Conservation (phyloP, 2,888 invertebrate species). For the Agrilus cyanescens region DNA sequence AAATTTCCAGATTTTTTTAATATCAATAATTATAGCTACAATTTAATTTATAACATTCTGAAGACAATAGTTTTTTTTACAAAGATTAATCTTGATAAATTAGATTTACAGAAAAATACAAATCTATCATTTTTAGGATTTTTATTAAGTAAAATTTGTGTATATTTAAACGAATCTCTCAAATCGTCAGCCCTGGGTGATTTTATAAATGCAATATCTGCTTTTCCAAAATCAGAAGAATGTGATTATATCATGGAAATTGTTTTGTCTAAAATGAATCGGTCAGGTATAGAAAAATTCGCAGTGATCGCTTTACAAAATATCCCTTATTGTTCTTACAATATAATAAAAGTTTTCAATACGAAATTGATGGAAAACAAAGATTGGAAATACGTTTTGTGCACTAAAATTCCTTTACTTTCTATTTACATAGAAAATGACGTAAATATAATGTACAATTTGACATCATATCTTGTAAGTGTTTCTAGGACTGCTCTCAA, state of each 20-base stretch:
- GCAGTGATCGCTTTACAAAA: conserved; percentile 44
- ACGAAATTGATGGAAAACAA: conserved; percentile 38
- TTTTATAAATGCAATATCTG: conserved; percentile 33
- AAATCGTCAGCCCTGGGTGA: conserved; percentile 37
- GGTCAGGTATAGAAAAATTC: conserved; percentile 46
- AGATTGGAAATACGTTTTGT: conserved; percentile 57
- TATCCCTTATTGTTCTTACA: conserved; percentile 36
- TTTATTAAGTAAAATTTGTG: conserved; percentile 49
- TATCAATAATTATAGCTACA: conserved; percentile 43
- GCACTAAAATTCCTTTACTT: conserved; percentile 48
- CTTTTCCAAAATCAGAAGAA: not conserved
- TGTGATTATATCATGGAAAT: conserved; percentile 34
- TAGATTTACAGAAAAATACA: conserved; percentile 26
- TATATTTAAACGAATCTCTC: conserved; percentile 41
- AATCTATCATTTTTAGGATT: conserved; percentile 17
- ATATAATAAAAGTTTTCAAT: conserved; percentile 40
- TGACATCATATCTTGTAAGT: conserved; percentile 48
- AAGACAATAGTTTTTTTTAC: conserved; percentile 50
- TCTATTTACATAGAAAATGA: conserved; percentile 38
- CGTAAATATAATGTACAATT: conserved; percentile 43
- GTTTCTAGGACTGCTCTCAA: conserved; percentile 27
- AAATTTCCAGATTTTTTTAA: conserved; percentile 47
- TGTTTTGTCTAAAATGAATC: conserved; percentile 43
- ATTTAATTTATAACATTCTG: conserved; percentile 48
- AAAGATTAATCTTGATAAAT: conserved; percentile 23